These are phyloP conservation scores for Sialia sialis DNA, from an alignment of 2,113 vertebrate genomes.

Conservation along the genomic window DNA sequence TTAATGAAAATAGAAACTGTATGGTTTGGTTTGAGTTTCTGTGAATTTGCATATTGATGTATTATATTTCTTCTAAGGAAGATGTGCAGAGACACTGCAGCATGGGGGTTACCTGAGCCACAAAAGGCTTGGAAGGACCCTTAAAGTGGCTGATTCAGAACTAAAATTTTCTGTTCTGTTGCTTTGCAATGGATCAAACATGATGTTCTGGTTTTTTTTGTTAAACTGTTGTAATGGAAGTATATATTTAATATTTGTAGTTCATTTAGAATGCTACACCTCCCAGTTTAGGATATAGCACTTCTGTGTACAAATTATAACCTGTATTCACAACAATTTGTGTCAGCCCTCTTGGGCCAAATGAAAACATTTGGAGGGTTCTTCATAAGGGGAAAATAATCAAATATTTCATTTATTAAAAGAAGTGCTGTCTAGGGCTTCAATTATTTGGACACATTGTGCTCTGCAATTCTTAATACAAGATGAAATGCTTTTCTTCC, in stretches of 20 bases:
- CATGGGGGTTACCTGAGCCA: rapidly evolving
- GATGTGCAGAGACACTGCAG: not conserved
- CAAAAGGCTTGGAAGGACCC: not conserved
- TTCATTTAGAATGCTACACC: not conserved
- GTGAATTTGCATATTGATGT: rapidly evolving
- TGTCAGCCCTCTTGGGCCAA: not conserved
- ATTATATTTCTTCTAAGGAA: not conserved
- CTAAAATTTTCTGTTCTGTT: not conserved
- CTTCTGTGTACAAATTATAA: not conserved
- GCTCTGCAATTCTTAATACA: not conserved
- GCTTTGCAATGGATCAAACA: not conserved
- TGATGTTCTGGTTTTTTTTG: not conserved
- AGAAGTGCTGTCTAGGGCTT: not conserved
- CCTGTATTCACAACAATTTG: not conserved
- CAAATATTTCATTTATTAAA: not conserved
- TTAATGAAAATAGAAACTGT: not conserved
- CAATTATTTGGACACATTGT: not conserved
- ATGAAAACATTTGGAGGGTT: not conserved
- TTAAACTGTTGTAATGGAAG: not conserved
- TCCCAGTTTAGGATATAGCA: not conserved
- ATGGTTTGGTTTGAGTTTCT: not conserved
- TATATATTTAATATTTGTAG: not conserved
- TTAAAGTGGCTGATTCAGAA: not conserved
- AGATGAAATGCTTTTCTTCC: not conserved
- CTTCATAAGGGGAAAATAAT: not conserved